Evolutionary conservation across 2,113 vertebrate genomes (phyloP).

Genomic region (Grammomys dolichurus): DNA sequence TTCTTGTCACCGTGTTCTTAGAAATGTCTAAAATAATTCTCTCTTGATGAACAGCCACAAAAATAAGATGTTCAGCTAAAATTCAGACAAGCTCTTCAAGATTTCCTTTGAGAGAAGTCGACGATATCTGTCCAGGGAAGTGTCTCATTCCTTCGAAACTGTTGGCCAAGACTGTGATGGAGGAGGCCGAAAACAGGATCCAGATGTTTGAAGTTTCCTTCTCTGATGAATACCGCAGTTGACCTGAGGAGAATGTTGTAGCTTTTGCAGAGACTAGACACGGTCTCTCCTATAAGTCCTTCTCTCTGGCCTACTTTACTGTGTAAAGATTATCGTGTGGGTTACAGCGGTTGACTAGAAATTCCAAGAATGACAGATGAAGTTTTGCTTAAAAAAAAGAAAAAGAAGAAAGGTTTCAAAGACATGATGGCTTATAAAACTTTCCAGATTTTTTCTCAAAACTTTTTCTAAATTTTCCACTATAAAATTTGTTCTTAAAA

Average conservation of each 20-base stretch:
- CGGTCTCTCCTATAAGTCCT: neutral
- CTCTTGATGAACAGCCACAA: slow-evolving; percentile 17
- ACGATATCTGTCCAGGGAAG: slow-evolving; percentile 47
- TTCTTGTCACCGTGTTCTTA: neutral
- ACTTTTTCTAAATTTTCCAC: no score
- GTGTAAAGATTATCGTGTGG: neutral
- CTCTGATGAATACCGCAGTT: neutral
- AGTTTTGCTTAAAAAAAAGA: slow-evolving; percentile 20
- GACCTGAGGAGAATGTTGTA: neutral
- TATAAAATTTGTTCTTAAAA: no score
- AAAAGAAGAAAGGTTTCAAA: slow-evolving; percentile 31
- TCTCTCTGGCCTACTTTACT: neutral
- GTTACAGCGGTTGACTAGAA: neutral
- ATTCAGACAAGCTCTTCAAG: slow-evolving; percentile 11
- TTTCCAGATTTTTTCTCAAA: no score
- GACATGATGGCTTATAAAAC: neutral
- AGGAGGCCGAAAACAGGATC: neutral
- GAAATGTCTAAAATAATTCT: slow-evolving; percentile 1
- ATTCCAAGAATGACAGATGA: neutral
- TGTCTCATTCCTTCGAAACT: slow-evolving; percentile 19
- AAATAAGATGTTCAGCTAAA: slow-evolving; percentile 43
- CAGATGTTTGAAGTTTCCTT: neutral
- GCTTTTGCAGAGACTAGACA: neutral
- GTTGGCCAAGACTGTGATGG: neutral
- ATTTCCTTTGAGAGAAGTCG: slow-evolving; percentile 14